These are phyloP conservation scores for Acanthaster planci DNA, from an alignment of 35 echinoderm and acorn worm genomes.

Conservation along the genomic window DNA sequence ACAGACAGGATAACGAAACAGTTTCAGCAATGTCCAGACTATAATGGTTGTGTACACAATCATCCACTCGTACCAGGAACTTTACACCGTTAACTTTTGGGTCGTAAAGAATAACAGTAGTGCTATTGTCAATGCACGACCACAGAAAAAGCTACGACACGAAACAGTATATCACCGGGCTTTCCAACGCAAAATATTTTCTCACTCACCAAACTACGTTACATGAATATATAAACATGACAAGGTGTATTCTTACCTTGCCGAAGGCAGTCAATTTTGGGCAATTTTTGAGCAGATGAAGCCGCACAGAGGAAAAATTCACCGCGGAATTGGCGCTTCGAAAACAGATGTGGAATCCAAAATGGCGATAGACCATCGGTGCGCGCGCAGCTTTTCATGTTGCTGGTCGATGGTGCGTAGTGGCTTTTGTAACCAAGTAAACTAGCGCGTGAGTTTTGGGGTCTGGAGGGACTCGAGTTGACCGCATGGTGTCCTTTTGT, in stretches of 20 bases:
- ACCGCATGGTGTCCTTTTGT: no score
- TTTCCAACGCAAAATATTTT: conserved; percentile 65
- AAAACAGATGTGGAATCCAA: conserved; percentile 41
- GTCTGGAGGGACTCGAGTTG: no score
- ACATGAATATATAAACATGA: not conserved
- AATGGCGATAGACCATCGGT: conserved; percentile 39
- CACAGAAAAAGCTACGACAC: not conserved
- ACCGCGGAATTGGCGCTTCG: conserved; percentile 18
- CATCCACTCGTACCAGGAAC: conserved; percentile 5
- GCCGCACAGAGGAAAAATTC: conserved; percentile 18
- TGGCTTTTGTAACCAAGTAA: not conserved
- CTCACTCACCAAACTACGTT: conserved; percentile 12
- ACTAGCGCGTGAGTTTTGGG: not conserved
- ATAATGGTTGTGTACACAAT: not conserved
- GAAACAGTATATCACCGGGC: not conserved
- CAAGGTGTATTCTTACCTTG: conserved; percentile 36
- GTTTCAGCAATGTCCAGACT: not conserved
- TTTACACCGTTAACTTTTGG: conserved; percentile 22
- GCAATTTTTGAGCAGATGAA: not conserved
- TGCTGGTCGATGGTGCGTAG: not conserved
- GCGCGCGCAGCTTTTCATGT: conserved; percentile 18
- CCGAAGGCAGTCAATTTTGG: not conserved
- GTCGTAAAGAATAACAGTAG: conserved; percentile 5
- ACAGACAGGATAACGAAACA: no score
- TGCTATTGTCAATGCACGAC: conserved; percentile 28